Evolutionary conservation across 2,888 invertebrate genomes (phyloP).

Genomic region (Oscheius sp.): DNA sequence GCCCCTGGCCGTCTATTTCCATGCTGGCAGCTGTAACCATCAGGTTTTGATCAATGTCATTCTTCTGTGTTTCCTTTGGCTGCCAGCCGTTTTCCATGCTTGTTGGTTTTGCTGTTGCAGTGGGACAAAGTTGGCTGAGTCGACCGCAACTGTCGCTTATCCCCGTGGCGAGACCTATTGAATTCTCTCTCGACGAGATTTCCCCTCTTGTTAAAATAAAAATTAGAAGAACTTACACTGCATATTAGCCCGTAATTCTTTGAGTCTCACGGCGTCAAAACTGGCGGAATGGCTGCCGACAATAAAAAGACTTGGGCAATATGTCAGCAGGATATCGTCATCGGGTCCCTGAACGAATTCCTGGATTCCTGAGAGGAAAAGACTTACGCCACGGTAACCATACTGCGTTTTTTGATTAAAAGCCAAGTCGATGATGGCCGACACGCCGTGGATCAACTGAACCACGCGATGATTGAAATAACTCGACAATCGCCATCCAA

Average conservation of each 20-base stretch:
- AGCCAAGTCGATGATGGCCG: conserved; percentile 65
- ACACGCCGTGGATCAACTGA: conserved; percentile 54
- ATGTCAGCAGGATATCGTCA: conserved; percentile 66
- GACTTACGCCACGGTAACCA: conserved; percentile 61
- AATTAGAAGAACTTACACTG: conserved; percentile 42
- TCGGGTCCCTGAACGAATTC: conserved; percentile 52
- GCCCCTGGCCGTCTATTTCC: neutral
- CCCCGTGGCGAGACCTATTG: neutral
- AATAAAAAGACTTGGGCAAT: conserved; percentile 67
- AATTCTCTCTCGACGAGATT: too few relatives aligned
- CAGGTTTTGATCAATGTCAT: neutral
- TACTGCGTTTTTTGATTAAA: conserved; percentile 55
- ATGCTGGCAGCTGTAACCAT: neutral
- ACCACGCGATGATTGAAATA: conserved; percentile 58
- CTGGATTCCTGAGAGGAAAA: neutral
- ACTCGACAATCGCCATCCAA: conserved; percentile 62
- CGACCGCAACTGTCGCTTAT: neutral
- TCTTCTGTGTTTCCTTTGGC: neutral
- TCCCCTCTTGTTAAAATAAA: neutral
- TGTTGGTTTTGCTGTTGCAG: neutral
- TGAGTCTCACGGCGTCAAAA: conserved; percentile 53
- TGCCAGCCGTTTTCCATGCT: neutral
- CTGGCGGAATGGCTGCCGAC: conserved; percentile 57
- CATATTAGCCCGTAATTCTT: conserved; percentile 58
- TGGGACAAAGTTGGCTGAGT: neutral